A percentile compares a stretch with the other conserved stretches of the same genome.
phyloP scores from a whole-genome alignment of 2,888 invertebrate species.

The Sturmia bella region DNA sequence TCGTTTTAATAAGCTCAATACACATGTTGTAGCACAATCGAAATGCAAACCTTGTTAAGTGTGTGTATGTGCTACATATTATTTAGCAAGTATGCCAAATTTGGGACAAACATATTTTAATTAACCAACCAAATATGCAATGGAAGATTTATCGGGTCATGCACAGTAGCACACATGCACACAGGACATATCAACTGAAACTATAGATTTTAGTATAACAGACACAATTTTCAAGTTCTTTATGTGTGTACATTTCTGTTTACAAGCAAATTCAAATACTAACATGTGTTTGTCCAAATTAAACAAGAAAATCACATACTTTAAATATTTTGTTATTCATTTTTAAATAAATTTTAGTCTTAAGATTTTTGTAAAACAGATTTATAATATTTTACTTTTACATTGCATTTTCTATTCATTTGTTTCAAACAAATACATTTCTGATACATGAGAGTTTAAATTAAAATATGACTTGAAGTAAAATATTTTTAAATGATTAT shows the following conservation, averaged over 20 bases:
- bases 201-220: slow-evolving; percentile 20
- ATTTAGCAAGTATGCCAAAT: slow-evolving; percentile 25
- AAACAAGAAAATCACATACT: slow-evolving; percentile 55
- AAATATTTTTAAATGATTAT: no score
- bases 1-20: no score
- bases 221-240: not conserved
- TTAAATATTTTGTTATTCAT: slow-evolving; percentile 27
- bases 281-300: slow-evolving; percentile 65
- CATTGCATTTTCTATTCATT: not conserved
- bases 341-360: slow-evolving; percentile 20
- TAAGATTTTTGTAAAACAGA: not conserved
- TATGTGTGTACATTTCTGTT: not conserved
- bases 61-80: not conserved
- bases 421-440: no score
- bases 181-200: not conserved
- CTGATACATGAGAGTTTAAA: no score
- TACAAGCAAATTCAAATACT: slow-evolving; percentile 36
- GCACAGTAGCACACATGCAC: not conserved
- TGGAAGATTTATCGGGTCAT: not conserved
- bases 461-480: no score
- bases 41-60: not conserved
- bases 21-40: no score
- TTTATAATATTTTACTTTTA: slow-evolving; percentile 12
- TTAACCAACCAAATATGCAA: slow-evolving; percentile 40
- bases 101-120: slow-evolving; percentile 19